Base-by-base conservation (phyloP, 2,888 invertebrate species). In the Anoplius nigerrimus region DNA sequence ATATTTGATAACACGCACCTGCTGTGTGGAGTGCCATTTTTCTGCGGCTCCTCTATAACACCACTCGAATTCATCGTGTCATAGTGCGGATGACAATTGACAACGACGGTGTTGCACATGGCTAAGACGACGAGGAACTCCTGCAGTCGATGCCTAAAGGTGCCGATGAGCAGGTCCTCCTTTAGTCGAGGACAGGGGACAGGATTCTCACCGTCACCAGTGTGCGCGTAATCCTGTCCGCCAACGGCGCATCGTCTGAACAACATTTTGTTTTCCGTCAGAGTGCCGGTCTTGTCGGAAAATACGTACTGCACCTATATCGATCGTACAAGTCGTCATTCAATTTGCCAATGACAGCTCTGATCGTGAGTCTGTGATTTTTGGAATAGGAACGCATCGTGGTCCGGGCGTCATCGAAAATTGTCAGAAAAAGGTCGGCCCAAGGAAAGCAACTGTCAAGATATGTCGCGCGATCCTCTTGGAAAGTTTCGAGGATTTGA, bases 241-340 rank as follows among this genome's bases (percentile, higher is more conserved):
- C 93, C 94, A 24, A 98, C 94, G 2, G 95, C 93, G 86, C 98
- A 98, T 57, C 95, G 92, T 65, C 97, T 93, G 89, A 99, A 99
- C 84, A 98, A 92, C 98, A 99, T 99, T 89, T 97, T 95, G 89
- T 99, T 99, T 89, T 98, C 98, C 0, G 99, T 99, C 65, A 99
- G 90, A 1, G 99, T 99, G 5, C 99, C 99, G 0, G 99, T 99
- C 90, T 99, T 99, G 89, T 99, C 99, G 11, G 97, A 97, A 90
- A 99, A 98, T 75, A 99, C 92, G 85, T 98, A 98, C 84, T 97
- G 95, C 57, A 96, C 92, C 90, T 91, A 72, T 51, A 21, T 34
- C 34, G 34, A 34, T 34, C 34, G 34, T 34, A 34, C 34, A 34
- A 34, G 34, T 34, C 34, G 34, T 34, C 34, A 34, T 13, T 34